A percentile compares a stretch with the other conserved stretches of the same genome.
phyloP scores from a whole-genome alignment of 2,113 vertebrate species.

The Cryptoleucopteryx plumbea region DNA sequence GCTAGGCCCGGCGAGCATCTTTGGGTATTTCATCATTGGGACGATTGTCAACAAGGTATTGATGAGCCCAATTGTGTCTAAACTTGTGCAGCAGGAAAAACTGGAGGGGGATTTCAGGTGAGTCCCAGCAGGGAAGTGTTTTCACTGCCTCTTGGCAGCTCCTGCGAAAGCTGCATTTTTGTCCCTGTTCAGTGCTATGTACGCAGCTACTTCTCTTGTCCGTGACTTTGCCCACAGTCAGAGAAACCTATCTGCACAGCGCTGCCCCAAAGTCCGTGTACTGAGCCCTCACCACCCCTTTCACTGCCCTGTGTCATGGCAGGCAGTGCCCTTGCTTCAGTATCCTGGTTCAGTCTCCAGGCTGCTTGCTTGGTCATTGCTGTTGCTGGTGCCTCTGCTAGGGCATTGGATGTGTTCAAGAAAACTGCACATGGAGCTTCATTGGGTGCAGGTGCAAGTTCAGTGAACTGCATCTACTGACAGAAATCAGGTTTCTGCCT shows the following conservation, averaged over 20 bases:
- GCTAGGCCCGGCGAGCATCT: conserved; percentile 90
- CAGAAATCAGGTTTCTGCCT: not conserved
- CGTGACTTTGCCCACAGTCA: fast-evolving
- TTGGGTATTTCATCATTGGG: conserved; percentile 91
- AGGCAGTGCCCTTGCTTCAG: not conserved
- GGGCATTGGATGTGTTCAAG: not conserved
- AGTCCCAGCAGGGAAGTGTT: not conserved
- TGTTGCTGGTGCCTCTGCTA: not conserved
- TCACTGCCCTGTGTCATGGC: not conserved
- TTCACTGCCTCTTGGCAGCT: not conserved
- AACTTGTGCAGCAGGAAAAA: conserved; percentile 93
- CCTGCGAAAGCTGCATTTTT: not conserved
- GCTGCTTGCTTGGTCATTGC: not conserved
- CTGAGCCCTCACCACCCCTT: not conserved
- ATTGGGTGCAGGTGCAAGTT: not conserved
- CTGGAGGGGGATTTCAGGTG: conserved; percentile 96
- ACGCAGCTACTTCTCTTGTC: not conserved
- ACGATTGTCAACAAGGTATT: conserved; percentile 87
- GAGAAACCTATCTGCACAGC: not conserved
- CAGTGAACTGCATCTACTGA: not conserved
- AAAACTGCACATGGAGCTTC: not conserved
- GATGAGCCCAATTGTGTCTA: conserved; percentile 91
- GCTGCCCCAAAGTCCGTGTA: not conserved
- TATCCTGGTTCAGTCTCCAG: not conserved
- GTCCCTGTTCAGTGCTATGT: not conserved